Percentiles rank a stretch among this genome's conserved stretches.
Evolutionary conservation across 1,140 invertebrate species (phyloP).

Genomic region (Carposina sasakii): DNA sequence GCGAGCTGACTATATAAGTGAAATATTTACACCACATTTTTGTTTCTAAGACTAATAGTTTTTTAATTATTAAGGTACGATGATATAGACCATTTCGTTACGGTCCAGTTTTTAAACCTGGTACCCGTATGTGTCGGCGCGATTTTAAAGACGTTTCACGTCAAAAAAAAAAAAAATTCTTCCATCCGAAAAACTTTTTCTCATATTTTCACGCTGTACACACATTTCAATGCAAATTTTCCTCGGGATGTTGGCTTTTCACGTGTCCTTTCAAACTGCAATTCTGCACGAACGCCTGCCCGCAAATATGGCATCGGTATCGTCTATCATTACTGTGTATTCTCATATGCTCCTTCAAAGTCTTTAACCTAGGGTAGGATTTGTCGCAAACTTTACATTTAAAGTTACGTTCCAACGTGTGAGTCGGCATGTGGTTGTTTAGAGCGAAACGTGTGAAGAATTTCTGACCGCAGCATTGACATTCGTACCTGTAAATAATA

Average conservation of each 20-base stretch:
- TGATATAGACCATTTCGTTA: too few species aligned
- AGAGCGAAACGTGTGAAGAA: constrained; percentile 81
- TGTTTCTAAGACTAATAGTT: too few species aligned
- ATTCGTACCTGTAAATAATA: constrained; percentile 49
- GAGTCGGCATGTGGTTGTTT: constrained; percentile 80
- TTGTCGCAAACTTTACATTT: constrained; percentile 72
- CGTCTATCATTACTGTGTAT: constrained; percentile 75
- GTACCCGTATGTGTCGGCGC: too few species aligned
- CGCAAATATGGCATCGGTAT: constrained; percentile 70
- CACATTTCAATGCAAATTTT: too few species aligned
- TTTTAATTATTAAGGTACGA: too few species aligned
- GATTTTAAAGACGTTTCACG: too few species aligned
- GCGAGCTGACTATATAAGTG: too few species aligned
- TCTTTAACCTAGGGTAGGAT: constrained; percentile 78
- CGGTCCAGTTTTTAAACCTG: too few species aligned
- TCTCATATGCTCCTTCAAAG: constrained; percentile 80
- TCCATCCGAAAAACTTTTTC: too few species aligned
- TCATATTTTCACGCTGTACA: too few species aligned
- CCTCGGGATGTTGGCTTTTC: constrained; percentile 59
- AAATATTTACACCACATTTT: too few species aligned
- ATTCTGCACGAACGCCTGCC: constrained; percentile 72
- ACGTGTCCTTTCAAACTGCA: constrained; percentile 61
- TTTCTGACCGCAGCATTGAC: constrained; percentile 73
- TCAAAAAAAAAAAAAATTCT: too few species aligned
- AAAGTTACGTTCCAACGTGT: constrained; percentile 77